Percentiles rank a stretch among this genome's conserved stretches.
phyloP scores from a whole-genome alignment of 1,140 invertebrate species.

The Tetraneura akinire region DNA sequence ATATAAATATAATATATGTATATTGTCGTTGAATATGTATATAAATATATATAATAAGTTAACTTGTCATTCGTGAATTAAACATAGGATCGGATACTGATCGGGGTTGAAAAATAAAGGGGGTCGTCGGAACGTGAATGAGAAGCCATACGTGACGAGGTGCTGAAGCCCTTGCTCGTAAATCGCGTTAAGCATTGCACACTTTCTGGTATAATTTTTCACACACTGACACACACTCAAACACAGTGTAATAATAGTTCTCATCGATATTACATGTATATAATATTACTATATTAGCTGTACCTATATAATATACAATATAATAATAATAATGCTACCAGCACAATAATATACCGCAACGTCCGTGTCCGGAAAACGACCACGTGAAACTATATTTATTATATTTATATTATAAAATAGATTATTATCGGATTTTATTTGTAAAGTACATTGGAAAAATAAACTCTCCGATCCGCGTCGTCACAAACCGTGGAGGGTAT shows the following conservation, averaged over 20 bases:
- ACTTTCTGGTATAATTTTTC: constrained; percentile 39
- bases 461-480: background rate
- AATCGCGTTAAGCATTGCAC: constrained; percentile 36
- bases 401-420: too few species aligned
- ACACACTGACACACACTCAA: constrained; percentile 2
- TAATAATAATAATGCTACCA: too few species aligned
- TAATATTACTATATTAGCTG: too few species aligned
- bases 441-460: constrained; percentile 8
- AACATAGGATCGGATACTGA: background rate
- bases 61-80: too few species aligned
- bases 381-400: background rate
- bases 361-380: constrained; percentile 1
- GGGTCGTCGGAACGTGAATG: constrained; percentile 6
- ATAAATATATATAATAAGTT: too few species aligned
- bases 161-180: constrained; percentile 39
- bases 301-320: too few species aligned
- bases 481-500: too few species aligned
- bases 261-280: background rate
- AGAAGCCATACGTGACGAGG: constrained; percentile 23
- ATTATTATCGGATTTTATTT: constrained; percentile 16
- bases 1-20: too few species aligned
- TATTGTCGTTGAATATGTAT: too few species aligned
- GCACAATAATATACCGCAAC: too few species aligned
- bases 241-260: constrained; percentile 1
- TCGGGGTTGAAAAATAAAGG: background rate